phyloP scores from a whole-genome alignment of 2,797 vertebrate species.

The Danio kyathit region DNA sequence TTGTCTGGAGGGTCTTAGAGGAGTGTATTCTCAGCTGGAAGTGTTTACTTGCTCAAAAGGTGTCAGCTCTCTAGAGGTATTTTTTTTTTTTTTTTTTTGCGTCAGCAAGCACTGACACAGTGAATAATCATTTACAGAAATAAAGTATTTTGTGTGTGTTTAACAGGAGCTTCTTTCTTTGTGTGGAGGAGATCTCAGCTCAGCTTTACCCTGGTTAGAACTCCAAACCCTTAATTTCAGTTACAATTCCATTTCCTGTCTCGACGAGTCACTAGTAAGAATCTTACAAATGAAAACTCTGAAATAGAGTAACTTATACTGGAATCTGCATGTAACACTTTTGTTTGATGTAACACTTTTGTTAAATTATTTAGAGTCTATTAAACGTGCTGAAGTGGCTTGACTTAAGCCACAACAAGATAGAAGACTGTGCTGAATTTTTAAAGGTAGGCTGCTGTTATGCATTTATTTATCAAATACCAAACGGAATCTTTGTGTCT shows the following conservation, averaged over 20 bases:
- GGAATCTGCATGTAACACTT: neutral
- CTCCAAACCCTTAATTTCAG: slow-evolving; percentile 95
- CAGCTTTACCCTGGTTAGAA: slow-evolving; percentile 94
- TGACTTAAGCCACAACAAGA: slow-evolving; percentile 95
- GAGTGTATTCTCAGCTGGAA: slow-evolving; percentile 93
- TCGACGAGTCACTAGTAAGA: slow-evolving; percentile 91
- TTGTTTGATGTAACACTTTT: neutral
- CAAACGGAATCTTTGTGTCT: neutral
- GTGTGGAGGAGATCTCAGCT: slow-evolving; percentile 94
- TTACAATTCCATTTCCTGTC: slow-evolving; percentile 87
- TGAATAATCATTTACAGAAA: neutral
- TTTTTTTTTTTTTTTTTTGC: too few species aligned
- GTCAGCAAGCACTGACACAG: neutral
- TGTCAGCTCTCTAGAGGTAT: slow-evolving; percentile 89
- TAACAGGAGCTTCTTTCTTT: slow-evolving; percentile 92
- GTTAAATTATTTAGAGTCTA: slow-evolving; percentile 80
- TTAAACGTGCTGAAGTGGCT: slow-evolving; percentile 89
- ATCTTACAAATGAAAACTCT: neutral
- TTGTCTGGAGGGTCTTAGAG: slow-evolving; percentile 88
- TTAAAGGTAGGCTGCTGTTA: slow-evolving; percentile 77
- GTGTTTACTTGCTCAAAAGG: slow-evolving; percentile 91
- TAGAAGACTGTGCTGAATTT: slow-evolving; percentile 89
- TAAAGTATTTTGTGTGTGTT: neutral
- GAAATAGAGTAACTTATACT: neutral
- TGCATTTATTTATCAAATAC: neutral